Evolutionary conservation across 2,888 invertebrate species (phyloP).

Genomic region (Brassicogethes aeneus): DNA sequence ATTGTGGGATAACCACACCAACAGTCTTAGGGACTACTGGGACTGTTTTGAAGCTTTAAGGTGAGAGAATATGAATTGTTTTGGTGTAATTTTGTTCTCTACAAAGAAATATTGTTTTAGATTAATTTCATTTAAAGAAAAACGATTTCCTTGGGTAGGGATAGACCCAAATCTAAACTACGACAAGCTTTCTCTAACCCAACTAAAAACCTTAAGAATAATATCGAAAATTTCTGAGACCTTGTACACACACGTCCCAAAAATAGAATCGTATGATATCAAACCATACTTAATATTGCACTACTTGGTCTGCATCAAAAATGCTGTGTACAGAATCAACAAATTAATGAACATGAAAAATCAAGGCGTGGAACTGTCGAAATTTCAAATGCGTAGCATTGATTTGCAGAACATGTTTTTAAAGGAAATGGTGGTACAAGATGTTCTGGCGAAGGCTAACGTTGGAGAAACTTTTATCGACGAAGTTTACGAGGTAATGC

Average conservation of each 20-base stretch:
- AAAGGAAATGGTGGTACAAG: constrained; percentile 29
- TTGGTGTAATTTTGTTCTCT: no score
- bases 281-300: constrained; percentile 30
- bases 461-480: constrained; percentile 29
- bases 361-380: constrained; percentile 18
- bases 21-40: constrained; percentile 29
- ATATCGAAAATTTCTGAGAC: constrained; percentile 31
- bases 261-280: constrained; percentile 25
- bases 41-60: constrained; percentile 36
- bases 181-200: constrained; percentile 25
- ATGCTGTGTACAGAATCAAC: constrained; percentile 26
- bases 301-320: constrained; percentile 31
- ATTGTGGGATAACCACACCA: constrained; percentile 26
- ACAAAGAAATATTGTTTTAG: constrained; percentile 15
- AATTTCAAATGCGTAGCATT: constrained; percentile 30
- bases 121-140: constrained; percentile 27
- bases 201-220: constrained; percentile 29
- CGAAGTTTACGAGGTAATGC: constrained; percentile 27
- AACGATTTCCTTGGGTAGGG: constrained; percentile 30
- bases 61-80: constrained; percentile 17
- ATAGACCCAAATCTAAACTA: constrained; percentile 25
- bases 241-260: constrained; percentile 24
- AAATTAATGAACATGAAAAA: constrained; percentile 23
- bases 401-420: constrained; percentile 31
- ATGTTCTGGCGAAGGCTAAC: constrained; percentile 28